Base-by-base conservation (phyloP, 2,797 vertebrate genomes). In the Benthosema pterotum region DNA sequence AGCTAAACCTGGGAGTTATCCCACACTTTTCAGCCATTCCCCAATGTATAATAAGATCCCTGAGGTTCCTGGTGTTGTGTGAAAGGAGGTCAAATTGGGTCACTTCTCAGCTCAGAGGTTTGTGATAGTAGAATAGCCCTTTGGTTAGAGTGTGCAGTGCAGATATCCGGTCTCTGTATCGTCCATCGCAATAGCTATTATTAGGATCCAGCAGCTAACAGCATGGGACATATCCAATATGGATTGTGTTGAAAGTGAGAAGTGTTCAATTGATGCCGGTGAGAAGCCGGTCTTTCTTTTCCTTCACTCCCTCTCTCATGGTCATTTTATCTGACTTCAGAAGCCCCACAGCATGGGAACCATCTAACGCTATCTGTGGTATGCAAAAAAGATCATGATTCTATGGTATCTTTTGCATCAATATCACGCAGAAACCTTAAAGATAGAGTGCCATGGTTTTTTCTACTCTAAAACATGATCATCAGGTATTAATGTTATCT, bases 151-250 rank as follows among this genome's bases (percentile, higher is more conserved):
- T 45, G 32, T 69, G 72, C 52, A 52, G 42, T 63, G 60, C 55
- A 63, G 68, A 67, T 25, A 43, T 17, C 57, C 22, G 16, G 43
- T 38, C 14, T 63, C 50, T 60, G 61, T 47, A 16, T 64, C 16
- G 46, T 48, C 53, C 50, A 64, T 60, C 67, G 73, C 71, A 66
- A 70, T 55, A 64, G 25, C 57, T 70, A 57, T 77, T 75, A 80
- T 84, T 75, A 72, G 65, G 56, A 60, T 62, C 60, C 42, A 72
- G 68, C 58, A 53, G 83, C 74, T 76, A 79, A 72, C 68, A 76
- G 57, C 70, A 59, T 65, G 66, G 65, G 53, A 65, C 9, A 49
- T 45, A 64, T 83, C 65, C 63, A 78, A 70, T 73, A 76, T 55
- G 72, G 61, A 52, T 70, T 59, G 71, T 67, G 68, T 80, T 77